A percentile compares a stretch with the other conserved stretches of the same genome.
These are phyloP conservation scores for Nasonia vitripennis DNA, from an alignment of 1,140 invertebrate genomes.

Conservation along the genomic window DNA sequence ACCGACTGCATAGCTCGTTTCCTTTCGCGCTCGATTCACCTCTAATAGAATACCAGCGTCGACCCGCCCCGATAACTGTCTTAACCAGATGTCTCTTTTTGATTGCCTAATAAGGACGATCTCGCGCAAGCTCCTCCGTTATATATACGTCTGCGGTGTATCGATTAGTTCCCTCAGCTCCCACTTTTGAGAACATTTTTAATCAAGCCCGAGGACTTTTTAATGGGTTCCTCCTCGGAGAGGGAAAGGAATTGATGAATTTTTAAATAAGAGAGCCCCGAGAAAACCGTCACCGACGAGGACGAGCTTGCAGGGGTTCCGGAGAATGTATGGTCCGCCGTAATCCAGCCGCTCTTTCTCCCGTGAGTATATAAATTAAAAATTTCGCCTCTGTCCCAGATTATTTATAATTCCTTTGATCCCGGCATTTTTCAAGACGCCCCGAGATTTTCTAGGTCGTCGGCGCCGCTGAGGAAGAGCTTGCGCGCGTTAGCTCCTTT, in stretches of 20 bases:
- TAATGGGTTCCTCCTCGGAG: background rate
- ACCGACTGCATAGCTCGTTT: background rate
- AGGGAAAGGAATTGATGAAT: no score
- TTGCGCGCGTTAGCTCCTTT: no score
- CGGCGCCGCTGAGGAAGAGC: no score
- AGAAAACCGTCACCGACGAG: no score
- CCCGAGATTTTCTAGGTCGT: background rate
- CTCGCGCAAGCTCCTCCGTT: background rate
- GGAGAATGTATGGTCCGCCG: background rate
- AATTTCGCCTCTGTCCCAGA: background rate
- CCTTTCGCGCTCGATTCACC: slow-evolving; percentile 13
- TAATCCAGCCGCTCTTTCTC: background rate
- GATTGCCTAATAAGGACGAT: background rate
- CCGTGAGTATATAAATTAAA: background rate
- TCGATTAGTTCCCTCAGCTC: background rate
- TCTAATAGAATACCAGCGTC: slow-evolving; percentile 11
- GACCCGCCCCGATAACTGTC: background rate
- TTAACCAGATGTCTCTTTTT: background rate
- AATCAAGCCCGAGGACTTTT: slow-evolving; percentile 3
- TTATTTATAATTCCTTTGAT: background rate
- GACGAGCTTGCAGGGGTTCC: background rate
- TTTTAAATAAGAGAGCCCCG: background rate
- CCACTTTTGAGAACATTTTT: background rate
- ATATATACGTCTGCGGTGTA: background rate
- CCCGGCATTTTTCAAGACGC: background rate